Base-by-base conservation (phyloP, 2,797 vertebrate species). In the Pelodytes ibericus region DNA sequence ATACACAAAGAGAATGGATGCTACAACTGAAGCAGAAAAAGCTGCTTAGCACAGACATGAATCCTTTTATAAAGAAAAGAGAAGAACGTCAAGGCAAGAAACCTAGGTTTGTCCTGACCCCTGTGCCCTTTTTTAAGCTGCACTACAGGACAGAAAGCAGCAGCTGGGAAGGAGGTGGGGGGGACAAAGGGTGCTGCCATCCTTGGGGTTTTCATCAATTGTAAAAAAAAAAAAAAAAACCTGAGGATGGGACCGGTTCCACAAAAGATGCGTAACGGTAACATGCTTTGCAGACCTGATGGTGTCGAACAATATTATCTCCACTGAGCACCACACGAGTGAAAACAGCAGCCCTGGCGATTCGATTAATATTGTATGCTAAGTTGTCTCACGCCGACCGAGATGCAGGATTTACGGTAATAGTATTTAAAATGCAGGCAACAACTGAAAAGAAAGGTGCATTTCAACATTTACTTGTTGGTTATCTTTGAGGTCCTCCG, bases 131-230 rank as follows among this genome's bases (percentile, higher is more conserved):
- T n/a, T 72, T 22, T 78, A 72, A 78, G 69, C 70, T 44, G 76
- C 76, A 29, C 76, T 61, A 67, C 76, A 73, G 71, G 71, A 73
- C 71, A 79, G 77, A 62, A 53, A 44, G 64, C 64, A 73, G 76
- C 77, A 79, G 76, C 70, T 79, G 77, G 71, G 77, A 31, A 49
- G 30, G 71, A 74, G 64, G 64, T 18, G 26, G 31, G 13, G 57
- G 64, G 63, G 36, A 79, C 77, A 79, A 79, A 63, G 76, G 71
- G 63, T 72, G 70, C 41, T 58, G 70, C 62, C 53, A 68, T 72
- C 63, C 75, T 72, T 24, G n/a, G 70, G 70, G 75, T 31, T 67
- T 72, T 72, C 27, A 29, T 62, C 65, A 51, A 72, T 78, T 78
- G 41, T 67, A 78, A 65, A 49, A 71, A 65, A 49, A 77, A 31